A percentile compares a stretch with the other conserved stretches of the same genome.
phyloP scores from a whole-genome alignment of 2,888 invertebrate genomes.

The Ormyrus thymus region DNA sequence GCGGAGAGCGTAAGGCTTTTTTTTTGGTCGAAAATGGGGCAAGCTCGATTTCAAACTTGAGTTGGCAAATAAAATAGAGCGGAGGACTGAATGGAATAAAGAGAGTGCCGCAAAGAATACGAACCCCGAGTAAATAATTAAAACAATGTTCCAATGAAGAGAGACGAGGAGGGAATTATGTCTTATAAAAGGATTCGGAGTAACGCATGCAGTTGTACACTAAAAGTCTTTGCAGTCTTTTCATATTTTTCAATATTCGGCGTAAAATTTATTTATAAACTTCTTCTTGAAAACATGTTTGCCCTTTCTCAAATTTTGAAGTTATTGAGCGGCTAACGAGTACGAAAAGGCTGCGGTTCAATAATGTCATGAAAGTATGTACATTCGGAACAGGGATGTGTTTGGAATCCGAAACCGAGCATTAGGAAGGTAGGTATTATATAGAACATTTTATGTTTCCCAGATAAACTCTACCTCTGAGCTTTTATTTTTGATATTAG shows the following conservation, averaged over 20 bases:
- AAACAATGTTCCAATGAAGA: slow-evolving; percentile 11
- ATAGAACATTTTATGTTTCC: too few species aligned
- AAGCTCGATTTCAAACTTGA: slow-evolving; percentile 12
- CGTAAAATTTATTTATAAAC: too few species aligned
- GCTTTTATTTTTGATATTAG: too few species aligned
- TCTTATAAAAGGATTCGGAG: background rate
- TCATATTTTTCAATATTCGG: too few species aligned
- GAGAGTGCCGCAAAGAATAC: slow-evolving; percentile 38
- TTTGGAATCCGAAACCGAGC: background rate
- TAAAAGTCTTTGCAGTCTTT: too few species aligned
- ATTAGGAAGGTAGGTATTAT: too few species aligned
- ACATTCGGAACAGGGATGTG: background rate
- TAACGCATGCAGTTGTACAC: too few species aligned
- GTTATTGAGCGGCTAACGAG: background rate
- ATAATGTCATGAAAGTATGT: background rate
- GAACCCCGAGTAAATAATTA: slow-evolving; percentile 6
- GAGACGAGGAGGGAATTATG: slow-evolving; percentile 13
- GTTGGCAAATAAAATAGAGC: slow-evolving; percentile 16
- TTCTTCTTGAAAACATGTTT: background rate
- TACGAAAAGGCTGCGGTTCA: background rate
- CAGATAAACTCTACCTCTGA: too few species aligned
- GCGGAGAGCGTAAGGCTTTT: too few species aligned
- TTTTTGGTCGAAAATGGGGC: background rate
- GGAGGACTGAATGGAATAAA: background rate
- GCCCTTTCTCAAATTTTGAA: background rate